These are phyloP conservation scores for Carabus problematicus DNA, from an alignment of 2,888 invertebrate genomes.

Conservation along the genomic window DNA sequence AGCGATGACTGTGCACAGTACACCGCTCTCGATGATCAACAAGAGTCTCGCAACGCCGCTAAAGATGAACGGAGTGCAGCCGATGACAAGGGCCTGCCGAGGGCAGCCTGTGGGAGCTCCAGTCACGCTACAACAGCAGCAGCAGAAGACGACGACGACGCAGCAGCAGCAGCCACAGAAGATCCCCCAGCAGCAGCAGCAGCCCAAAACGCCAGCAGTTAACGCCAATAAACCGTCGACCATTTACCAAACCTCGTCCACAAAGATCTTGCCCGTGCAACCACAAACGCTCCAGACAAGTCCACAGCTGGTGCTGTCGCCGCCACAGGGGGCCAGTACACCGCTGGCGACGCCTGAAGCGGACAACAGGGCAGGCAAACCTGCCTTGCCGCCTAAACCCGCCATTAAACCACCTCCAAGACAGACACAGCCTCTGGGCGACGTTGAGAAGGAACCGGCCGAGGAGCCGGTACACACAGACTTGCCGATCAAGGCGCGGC, in stretches of 20 bases:
- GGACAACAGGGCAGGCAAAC: conserved; percentile 69
- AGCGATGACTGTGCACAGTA: conserved; percentile 63
- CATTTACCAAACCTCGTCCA: conserved; percentile 81
- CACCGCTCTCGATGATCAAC: conserved; percentile 66
- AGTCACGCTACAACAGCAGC: conserved; percentile 50
- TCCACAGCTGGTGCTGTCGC: conserved; percentile 58
- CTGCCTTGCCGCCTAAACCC: conserved; percentile 86
- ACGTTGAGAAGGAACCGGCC: conserved; percentile 45
- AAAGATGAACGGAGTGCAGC: conserved; percentile 52
- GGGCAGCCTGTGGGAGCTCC: conserved; percentile 53
- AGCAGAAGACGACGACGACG: conserved; percentile 63
- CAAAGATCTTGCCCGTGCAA: conserved; percentile 81
- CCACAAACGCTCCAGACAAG: conserved; percentile 68
- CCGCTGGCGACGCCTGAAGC: conserved; percentile 64
- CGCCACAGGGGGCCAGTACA: conserved; percentile 69
- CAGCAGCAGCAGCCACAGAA: conserved; percentile 81
- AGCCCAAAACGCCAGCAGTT: conserved; percentile 67
- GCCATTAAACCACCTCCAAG: conserved; percentile 68
- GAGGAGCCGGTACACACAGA: conserved; percentile 54
- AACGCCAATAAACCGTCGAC: conserved; percentile 78
- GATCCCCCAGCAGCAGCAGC: conserved; percentile 64
- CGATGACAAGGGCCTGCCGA: conserved; percentile 45
- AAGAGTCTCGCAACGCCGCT: conserved; percentile 72
- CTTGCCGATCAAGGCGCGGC: conserved; percentile 73
- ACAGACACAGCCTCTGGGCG: conserved; percentile 55